These are phyloP conservation scores for Coelogynopora nodosa DNA, from an alignment of 2,888 invertebrate genomes.

Conservation along the genomic window DNA sequence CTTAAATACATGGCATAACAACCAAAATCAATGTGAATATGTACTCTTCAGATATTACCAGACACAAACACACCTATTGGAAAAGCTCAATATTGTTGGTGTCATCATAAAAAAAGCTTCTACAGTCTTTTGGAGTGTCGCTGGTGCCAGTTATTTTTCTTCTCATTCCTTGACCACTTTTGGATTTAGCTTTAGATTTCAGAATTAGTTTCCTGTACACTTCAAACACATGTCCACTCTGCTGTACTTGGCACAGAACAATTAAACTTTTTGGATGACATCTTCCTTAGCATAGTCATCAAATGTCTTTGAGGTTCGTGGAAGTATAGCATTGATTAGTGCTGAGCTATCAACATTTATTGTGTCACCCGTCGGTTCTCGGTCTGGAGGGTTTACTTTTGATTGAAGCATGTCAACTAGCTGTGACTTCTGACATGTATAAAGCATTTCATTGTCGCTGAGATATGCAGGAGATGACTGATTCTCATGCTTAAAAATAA, in stretches of 20 bases:
- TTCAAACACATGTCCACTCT: conserved; percentile 40
- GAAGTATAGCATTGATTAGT: conserved; percentile 44
- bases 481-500: conserved; percentile 21
- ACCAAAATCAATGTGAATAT: too few relatives aligned
- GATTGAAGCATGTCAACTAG: conserved; percentile 44
- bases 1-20: too few relatives aligned
- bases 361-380: conserved; percentile 41
- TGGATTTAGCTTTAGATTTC: conserved; percentile 46
- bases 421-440: conserved; percentile 47
- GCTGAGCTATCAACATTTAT: conserved; percentile 47
- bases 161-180: conserved; percentile 45
- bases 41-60: too few relatives aligned
- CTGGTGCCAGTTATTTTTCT: conserved; percentile 41
- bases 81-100: conserved; percentile 49
- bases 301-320: conserved; percentile 45
- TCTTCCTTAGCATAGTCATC: conserved; percentile 46
- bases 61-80: too few relatives aligned
- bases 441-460: conserved; percentile 45
- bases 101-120: conserved; percentile 43
- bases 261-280: conserved; percentile 42
- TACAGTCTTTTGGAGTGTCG: conserved; percentile 46
- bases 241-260: conserved; percentile 38
- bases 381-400: conserved; percentile 39
- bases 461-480: not conserved
- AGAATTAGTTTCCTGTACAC: conserved; percentile 37